phyloP scores from a whole-genome alignment of 2,797 vertebrate species.

The Triplophysa bombifrons region DNA sequence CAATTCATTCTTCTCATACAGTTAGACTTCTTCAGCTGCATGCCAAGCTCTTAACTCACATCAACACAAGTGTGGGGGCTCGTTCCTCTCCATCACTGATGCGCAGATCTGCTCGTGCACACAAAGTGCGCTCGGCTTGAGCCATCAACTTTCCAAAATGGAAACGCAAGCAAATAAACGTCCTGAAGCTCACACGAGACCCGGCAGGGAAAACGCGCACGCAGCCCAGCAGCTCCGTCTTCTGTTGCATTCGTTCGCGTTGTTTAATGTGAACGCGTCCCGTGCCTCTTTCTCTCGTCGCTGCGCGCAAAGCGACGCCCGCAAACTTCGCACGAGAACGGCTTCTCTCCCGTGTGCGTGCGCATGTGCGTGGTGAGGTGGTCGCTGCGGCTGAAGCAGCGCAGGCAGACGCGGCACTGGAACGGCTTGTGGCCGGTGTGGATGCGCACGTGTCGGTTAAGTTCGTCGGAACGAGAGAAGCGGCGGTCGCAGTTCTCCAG shows the following conservation, averaged over 20 bases:
- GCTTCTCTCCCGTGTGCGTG: conserved; percentile 94
- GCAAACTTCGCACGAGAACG: conserved; percentile 93
- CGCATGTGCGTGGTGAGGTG: conserved; percentile 96
- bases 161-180: neutral
- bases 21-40: neutral
- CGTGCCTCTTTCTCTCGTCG: conserved; percentile 91
- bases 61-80: neutral
- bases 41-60: conserved; percentile 6
- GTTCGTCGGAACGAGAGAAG: conserved; percentile 92
- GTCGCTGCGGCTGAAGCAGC: conserved; percentile 96
- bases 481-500: conserved; percentile 87
- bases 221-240: conserved; percentile 83
- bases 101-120: conserved; percentile 16
- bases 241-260: conserved; percentile 86
- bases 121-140: conserved; percentile 32
- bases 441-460: conserved; percentile 92
- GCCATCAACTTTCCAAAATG: conserved; percentile 34
- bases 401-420: conserved; percentile 90
- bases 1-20: neutral
- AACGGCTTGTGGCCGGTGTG: conserved; percentile 96
- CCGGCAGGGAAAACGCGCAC: conserved; percentile 72
- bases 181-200: conserved; percentile 63
- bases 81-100: conserved; percentile 14
- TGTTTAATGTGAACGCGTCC: conserved; percentile 94
- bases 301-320: conserved; percentile 90